Percentiles rank a stretch among this genome's conserved stretches.
Conservation (phyloP, 2,113 vertebrate genomes). For the Psilopogon haemacephalus region DNA sequence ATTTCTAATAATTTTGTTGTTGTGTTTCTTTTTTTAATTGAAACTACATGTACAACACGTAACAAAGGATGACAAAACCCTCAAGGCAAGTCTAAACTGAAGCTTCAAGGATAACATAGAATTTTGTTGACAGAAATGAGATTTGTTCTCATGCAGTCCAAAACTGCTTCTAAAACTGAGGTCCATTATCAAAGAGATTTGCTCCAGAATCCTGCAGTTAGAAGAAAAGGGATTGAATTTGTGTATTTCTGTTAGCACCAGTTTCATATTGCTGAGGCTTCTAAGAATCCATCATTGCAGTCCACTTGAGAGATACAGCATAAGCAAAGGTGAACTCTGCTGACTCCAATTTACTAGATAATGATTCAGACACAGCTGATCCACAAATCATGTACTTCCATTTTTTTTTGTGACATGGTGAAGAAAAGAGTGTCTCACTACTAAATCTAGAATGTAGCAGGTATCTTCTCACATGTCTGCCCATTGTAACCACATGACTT, state of each 20-base stretch:
- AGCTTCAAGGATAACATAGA: neutral
- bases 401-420: neutral
- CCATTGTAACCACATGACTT: neutral
- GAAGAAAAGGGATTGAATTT: neutral
- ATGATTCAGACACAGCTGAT: neutral
- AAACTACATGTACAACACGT: neutral
- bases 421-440: neutral
- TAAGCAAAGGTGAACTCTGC: neutral
- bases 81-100: neutral
- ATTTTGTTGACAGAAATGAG: neutral
- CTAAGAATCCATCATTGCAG: neutral
- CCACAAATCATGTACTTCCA: neutral
- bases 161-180: neutral
- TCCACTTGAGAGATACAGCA: neutral
- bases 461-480: neutral
- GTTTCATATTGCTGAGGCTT: neutral
- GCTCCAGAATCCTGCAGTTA: neutral
- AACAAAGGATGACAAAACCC: neutral
- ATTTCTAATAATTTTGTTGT: conserved; percentile 26
- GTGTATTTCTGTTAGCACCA: neutral
- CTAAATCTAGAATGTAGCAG: neutral
- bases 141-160: neutral
- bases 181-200: neutral
- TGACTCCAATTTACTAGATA: neutral
- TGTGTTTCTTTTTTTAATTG: neutral